Conservation (phyloP, 2,113 vertebrate species). For the Neogale vison region DNA sequence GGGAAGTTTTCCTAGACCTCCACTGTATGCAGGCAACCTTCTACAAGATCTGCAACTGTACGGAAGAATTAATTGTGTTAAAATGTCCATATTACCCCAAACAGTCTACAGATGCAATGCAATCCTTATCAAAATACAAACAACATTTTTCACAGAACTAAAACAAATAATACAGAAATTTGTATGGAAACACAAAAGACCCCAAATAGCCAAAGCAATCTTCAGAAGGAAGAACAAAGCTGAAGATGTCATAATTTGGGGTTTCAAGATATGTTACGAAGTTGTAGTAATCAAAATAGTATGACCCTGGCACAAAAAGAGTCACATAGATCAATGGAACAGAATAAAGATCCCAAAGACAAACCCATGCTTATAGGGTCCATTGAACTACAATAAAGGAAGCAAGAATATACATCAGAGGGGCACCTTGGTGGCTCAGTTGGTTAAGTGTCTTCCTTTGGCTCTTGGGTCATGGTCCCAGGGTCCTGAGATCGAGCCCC, state of each 20-base stretch:
- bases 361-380: not conserved
- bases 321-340: not conserved
- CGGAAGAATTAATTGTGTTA: not conserved
- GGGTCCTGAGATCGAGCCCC: too few species aligned
- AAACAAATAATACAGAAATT: not conserved
- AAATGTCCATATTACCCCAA: not conserved
- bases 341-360: not conserved
- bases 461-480: too few species aligned
- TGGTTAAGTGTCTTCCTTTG: not conserved
- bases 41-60: not conserved
- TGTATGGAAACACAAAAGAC: not conserved
- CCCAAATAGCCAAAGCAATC: not conserved
- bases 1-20: not conserved
- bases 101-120: not conserved
- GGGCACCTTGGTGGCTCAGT: not conserved
- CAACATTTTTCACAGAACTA: not conserved
- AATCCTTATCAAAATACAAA: not conserved
- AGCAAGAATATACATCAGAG: not conserved
- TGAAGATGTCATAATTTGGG: not conserved
- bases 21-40: not conserved
- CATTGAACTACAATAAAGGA: not conserved
- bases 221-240: not conserved
- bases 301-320: not conserved
- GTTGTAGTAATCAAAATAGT: not conserved
- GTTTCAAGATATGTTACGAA: not conserved